These are phyloP conservation scores for Daboia siamensis DNA, from an alignment of 2,113 vertebrate species.

Conservation along the genomic window DNA sequence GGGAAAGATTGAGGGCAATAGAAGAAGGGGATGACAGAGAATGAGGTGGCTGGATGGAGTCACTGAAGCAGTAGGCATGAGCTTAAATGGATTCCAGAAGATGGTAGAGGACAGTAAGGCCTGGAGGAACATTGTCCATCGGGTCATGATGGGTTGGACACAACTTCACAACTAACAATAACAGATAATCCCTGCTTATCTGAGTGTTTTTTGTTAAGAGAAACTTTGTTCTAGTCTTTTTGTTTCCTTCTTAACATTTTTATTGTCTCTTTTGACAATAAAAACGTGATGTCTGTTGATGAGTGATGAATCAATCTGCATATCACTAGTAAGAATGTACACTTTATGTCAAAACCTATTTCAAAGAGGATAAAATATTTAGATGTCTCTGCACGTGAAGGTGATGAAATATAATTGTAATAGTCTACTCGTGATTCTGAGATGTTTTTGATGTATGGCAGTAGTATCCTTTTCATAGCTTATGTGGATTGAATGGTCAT, in stretches of 20 bases:
- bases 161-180: no score
- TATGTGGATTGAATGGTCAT: background rate
- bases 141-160: no score
- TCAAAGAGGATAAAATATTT: background rate
- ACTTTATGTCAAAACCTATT: background rate
- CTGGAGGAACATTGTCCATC: no score
- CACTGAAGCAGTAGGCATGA: no score
- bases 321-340: background rate
- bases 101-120: no score
- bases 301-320: background rate
- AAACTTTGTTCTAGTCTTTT: background rate
- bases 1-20: no score
- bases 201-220: background rate
- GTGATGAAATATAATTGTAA: background rate
- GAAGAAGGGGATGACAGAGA: no score
- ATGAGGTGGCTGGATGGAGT: no score
- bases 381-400: background rate
- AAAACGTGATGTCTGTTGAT: background rate
- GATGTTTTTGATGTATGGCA: background rate
- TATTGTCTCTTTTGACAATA: background rate
- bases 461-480: background rate
- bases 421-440: background rate
- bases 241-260: background rate
- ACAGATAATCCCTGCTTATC: background rate
- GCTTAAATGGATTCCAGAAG: no score